phyloP scores from a whole-genome alignment of 2,888 invertebrate species.

The Meandrusa payeni region DNA sequence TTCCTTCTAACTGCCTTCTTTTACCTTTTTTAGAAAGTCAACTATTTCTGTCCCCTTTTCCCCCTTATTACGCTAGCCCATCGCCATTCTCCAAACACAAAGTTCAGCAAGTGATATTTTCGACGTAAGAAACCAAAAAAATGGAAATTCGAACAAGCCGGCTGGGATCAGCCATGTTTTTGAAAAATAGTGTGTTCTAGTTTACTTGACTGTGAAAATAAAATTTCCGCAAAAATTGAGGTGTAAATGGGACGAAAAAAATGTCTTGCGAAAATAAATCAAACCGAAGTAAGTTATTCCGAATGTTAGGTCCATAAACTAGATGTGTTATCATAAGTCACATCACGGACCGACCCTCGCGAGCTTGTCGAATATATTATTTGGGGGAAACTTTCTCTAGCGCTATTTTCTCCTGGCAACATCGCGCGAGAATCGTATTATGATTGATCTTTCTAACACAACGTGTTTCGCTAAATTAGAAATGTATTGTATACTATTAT shows the following conservation, averaged over 20 bases:
- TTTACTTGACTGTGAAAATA: too few relatives aligned
- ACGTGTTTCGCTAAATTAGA: conserved; percentile 1
- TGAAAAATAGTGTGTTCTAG: too few relatives aligned
- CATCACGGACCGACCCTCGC: conserved; percentile 9
- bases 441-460: conserved; percentile 7
- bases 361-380: conserved; percentile 8
- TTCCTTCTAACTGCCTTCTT: too few relatives aligned
- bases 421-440: conserved; percentile 2
- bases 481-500: conserved; percentile 1
- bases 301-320: conserved; percentile 11
- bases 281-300: conserved; percentile 4
- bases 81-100: too few relatives aligned
- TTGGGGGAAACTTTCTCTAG: conserved; percentile 2
- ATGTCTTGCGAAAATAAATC: conserved; percentile 6
- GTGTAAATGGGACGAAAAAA: neutral
- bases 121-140: too few relatives aligned
- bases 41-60: too few relatives aligned
- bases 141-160: too few relatives aligned
- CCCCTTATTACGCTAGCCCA: too few relatives aligned
- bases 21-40: too few relatives aligned
- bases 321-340: conserved; percentile 16
- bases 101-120: too few relatives aligned
- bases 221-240: too few relatives aligned
- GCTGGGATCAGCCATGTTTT: too few relatives aligned
- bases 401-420: conserved; percentile 1